Evolutionary conservation across 2,888 invertebrate genomes (phyloP).

Genomic region (Cenopis cana): DNA sequence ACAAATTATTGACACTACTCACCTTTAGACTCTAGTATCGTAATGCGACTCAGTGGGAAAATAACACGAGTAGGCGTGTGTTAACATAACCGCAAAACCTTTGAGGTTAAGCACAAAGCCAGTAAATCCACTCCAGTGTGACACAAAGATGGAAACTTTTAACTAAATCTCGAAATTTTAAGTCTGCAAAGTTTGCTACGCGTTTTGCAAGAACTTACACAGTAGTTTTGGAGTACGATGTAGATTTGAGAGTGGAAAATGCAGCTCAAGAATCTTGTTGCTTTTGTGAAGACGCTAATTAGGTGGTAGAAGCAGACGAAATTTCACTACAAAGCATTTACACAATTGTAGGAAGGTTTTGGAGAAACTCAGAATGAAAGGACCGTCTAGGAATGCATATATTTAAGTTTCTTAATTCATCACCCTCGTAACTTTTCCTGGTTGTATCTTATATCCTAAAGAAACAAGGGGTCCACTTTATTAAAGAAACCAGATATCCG

Average conservation of each 20-base stretch:
- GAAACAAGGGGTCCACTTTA: too few species aligned
- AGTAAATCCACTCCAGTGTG: slow-evolving; percentile 39
- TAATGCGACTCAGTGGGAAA: slow-evolving; percentile 27
- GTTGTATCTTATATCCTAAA: too few species aligned
- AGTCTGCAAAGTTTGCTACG: slow-evolving; percentile 42
- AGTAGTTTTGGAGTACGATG: slow-evolving; percentile 39
- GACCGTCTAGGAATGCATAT: neutral
- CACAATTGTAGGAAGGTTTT: neutral
- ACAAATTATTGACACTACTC: slow-evolving; percentile 6
- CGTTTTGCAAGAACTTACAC: slow-evolving; percentile 12
- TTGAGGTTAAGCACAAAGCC: slow-evolving; percentile 40
- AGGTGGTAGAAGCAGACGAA: slow-evolving; percentile 11
- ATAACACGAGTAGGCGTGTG: slow-evolving; percentile 33
- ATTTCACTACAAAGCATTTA: neutral
- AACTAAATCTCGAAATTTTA: slow-evolving; percentile 42
- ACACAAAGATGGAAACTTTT: slow-evolving; percentile 41
- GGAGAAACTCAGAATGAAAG: neutral
- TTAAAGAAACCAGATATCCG: too few species aligned
- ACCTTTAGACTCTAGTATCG: slow-evolving; percentile 3
- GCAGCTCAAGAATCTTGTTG: slow-evolving; percentile 20
- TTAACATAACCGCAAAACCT: slow-evolving; percentile 44
- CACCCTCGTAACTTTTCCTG: too few species aligned
- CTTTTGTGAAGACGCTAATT: slow-evolving; percentile 32
- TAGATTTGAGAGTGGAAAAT: slow-evolving; percentile 30
- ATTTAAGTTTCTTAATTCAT: neutral